These are phyloP conservation scores for Actinostola sp. DNA, from an alignment of 92 coral and sea anemone genomes.

Conservation along the genomic window DNA sequence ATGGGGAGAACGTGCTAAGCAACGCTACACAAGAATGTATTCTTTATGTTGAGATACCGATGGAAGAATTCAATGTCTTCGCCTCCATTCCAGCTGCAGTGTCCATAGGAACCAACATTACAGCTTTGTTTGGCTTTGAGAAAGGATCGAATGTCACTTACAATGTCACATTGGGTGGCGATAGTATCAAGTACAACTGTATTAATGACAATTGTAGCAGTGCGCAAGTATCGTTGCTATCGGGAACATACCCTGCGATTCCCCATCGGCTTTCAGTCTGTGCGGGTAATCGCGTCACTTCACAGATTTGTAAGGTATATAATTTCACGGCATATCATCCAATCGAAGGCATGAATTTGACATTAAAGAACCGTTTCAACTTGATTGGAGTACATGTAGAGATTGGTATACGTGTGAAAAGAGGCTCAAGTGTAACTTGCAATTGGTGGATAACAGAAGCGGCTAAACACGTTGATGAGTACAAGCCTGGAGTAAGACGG, in stretches of 20 bases:
- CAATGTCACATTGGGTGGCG: neutral
- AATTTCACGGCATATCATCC: neutral
- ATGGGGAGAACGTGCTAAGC: conserved; percentile 33
- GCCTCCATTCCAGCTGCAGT: conserved; percentile 8
- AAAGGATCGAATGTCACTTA: conserved; percentile 44
- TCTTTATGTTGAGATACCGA: conserved; percentile 30
- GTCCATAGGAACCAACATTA: conserved; percentile 11
- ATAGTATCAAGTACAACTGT: neutral
- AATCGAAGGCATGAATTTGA: neutral
- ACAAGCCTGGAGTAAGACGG: neutral
- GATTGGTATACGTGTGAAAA: neutral
- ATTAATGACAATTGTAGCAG: neutral
- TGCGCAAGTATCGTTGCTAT: neutral
- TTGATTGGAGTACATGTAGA: neutral
- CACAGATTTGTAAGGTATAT: neutral
- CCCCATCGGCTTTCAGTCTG: neutral
- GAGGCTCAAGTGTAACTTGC: conserved; percentile 15
- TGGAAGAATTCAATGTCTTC: conserved; percentile 17
- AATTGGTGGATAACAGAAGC: neutral
- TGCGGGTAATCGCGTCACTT: conserved; percentile 7
- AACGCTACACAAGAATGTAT: conserved; percentile 5
- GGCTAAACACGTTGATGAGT: neutral
- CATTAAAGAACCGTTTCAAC: neutral
- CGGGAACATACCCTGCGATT: neutral
- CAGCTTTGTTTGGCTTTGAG: conserved; percentile 15